These are phyloP conservation scores for Parazoanthus atlanticus DNA, from an alignment of 92 coral and sea anemone genomes.

Conservation along the genomic window DNA sequence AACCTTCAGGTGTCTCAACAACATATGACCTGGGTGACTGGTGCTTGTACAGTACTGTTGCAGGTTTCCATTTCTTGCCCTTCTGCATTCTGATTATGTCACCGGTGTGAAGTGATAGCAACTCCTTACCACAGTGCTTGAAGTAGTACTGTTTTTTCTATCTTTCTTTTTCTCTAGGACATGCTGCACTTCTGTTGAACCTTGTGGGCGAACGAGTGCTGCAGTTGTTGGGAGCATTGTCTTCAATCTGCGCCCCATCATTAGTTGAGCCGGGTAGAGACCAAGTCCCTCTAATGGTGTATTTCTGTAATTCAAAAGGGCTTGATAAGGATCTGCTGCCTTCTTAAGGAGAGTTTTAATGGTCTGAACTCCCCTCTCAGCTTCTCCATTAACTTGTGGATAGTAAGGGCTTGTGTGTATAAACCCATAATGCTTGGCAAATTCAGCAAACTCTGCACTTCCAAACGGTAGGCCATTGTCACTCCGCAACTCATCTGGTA, in stretches of 20 bases:
- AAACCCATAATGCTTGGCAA: conserved; percentile 44
- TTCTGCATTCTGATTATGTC: conserved; percentile 16
- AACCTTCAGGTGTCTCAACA: conserved; percentile 42
- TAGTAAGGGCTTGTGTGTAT: conserved; percentile 48
- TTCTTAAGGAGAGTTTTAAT: conserved; percentile 43
- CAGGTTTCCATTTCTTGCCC: conserved; percentile 37
- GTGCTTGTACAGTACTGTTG: conserved; percentile 36
- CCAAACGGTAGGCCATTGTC: conserved; percentile 22
- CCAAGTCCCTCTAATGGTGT: conserved; percentile 38
- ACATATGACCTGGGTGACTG: conserved; percentile 53
- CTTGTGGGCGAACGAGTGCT: conserved; percentile 31
- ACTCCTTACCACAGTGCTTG: conserved; percentile 43
- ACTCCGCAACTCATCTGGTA: conserved; percentile 38
- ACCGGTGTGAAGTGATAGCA: conserved; percentile 39
- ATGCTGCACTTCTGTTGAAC: conserved; percentile 27
- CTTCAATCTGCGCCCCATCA: conserved; percentile 35
- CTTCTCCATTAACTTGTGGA: conserved; percentile 52
- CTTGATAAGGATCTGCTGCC: conserved; percentile 50
- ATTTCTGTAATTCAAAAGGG: conserved; percentile 47
- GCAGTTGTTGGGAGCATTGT: conserved; percentile 54
- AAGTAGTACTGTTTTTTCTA: conserved; percentile 42
- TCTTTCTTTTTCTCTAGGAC: conserved; percentile 33
- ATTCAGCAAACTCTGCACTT: conserved; percentile 36
- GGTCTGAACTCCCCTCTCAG: conserved; percentile 49
- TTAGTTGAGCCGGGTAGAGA: conserved; percentile 30